phyloP scores from a whole-genome alignment of 2,797 vertebrate genomes.

The Channa striata region DNA sequence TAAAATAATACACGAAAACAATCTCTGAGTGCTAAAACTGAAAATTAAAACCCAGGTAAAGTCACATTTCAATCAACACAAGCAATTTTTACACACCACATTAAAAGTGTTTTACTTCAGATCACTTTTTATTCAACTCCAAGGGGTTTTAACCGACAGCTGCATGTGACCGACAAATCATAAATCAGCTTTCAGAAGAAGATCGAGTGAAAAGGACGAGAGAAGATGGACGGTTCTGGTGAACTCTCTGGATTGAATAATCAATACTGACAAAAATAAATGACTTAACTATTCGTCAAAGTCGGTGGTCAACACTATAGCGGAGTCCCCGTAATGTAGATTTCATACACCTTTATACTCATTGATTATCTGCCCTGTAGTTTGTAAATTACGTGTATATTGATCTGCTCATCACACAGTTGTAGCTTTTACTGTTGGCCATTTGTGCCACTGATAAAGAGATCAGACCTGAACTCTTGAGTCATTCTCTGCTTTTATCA shows the following conservation, averaged over 20 bases:
- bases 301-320: constrained; percentile 50
- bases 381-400: constrained; percentile 86
- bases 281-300: constrained; percentile 70
- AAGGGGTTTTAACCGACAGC: constrained; percentile 69
- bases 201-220: constrained; percentile 63
- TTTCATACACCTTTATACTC: constrained; percentile 85
- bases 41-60: neutral
- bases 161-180: constrained; percentile 60
- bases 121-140: constrained; percentile 52
- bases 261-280: constrained; percentile 82
- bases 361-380: constrained; percentile 83
- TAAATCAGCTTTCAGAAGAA: constrained; percentile 71
- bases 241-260: constrained; percentile 77
- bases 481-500: constrained; percentile 13
- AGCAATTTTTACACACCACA: constrained; percentile 46
- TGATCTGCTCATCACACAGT: constrained; percentile 78
- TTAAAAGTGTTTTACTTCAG: constrained; percentile 44
- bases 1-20: constrained; percentile 12
- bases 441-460: constrained; percentile 68
- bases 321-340: constrained; percentile 74
- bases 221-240: constrained; percentile 72
- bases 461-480: constrained; percentile 49
- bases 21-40: constrained; percentile 18
- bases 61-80: constrained; percentile 21
- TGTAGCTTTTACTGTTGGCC: constrained; percentile 57